Percentiles rank a stretch among this genome's conserved stretches.
phyloP scores from a whole-genome alignment of 1,140 invertebrate genomes.

The Leptopilina clavipes region DNA sequence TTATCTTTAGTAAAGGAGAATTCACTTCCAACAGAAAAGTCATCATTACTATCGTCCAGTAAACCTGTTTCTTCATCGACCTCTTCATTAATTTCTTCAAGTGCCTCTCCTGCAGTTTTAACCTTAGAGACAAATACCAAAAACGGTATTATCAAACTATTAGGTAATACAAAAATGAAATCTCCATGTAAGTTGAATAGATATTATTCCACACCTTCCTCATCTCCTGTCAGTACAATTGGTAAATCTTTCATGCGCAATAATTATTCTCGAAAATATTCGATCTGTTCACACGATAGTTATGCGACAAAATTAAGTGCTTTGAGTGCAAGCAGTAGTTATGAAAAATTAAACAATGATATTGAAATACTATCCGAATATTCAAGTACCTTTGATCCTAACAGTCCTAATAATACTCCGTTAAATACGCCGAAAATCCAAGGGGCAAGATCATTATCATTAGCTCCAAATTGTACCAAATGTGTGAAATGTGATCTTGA shows the following conservation, averaged over 20 bases:
- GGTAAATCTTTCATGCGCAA: slow-evolving; percentile 37
- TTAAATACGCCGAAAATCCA: slow-evolving; percentile 38
- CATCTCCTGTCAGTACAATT: slow-evolving; percentile 48
- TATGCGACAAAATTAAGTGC: slow-evolving; percentile 52
- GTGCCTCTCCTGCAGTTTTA: neutral
- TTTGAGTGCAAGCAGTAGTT: slow-evolving; percentile 56
- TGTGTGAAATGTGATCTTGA: slow-evolving; percentile 60
- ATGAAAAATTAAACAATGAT: slow-evolving; percentile 58
- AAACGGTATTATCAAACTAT: slow-evolving; percentile 55
- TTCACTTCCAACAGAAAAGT: too few relatives aligned
- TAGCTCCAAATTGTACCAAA: neutral
- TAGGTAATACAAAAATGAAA: slow-evolving; percentile 50
- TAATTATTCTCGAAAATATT: slow-evolving; percentile 51
- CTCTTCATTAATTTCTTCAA: neutral
- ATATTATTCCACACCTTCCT: slow-evolving; percentile 46
- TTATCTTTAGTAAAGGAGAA: too few relatives aligned
- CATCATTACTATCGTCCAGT: too few relatives aligned
- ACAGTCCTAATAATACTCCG: slow-evolving; percentile 44
- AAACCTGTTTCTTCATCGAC: neutral
- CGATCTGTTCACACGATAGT: slow-evolving; percentile 60
- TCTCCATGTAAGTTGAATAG: slow-evolving; percentile 44
- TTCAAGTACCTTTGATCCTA: slow-evolving; percentile 50
- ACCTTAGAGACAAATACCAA: slow-evolving; percentile 41
- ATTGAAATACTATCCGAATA: slow-evolving; percentile 60
- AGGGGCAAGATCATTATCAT: neutral